phyloP scores from a whole-genome alignment of 2,888 invertebrate genomes.

The Halocaridina rubra region DNA sequence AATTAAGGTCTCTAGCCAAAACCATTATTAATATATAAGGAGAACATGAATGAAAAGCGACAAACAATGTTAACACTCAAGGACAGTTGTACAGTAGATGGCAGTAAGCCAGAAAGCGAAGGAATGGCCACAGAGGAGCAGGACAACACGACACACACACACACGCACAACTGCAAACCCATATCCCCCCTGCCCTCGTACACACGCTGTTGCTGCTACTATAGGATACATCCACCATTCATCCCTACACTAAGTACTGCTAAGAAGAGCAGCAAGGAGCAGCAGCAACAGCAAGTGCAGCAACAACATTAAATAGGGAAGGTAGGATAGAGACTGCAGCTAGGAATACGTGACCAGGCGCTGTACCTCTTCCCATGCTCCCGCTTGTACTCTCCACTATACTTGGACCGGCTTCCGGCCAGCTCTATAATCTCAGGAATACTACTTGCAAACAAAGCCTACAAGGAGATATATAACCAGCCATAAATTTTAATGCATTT shows the following conservation, averaged over 20 bases:
- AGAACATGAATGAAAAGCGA: constrained; percentile 46
- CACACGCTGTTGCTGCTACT: constrained; percentile 42
- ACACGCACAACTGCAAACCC: constrained; percentile 54
- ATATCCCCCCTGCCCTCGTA: constrained; percentile 31
- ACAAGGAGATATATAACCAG: constrained; percentile 65
- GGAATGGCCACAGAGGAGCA: constrained; percentile 62
- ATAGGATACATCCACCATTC: constrained; percentile 41
- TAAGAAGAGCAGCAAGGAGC: constrained; percentile 3
- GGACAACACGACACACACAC: constrained; percentile 63
- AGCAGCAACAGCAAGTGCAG: constrained; percentile 35
- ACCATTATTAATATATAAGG: constrained; percentile 28
- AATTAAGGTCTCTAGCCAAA: constrained; percentile 54
- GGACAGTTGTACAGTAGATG: constrained; percentile 32
- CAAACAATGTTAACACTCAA: constrained; percentile 41
- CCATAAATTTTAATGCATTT: constrained; percentile 60
- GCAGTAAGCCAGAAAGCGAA: constrained; percentile 46
- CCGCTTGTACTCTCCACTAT: constrained; percentile 96
- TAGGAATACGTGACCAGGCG: constrained; percentile 56
- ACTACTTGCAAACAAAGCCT: constrained; percentile 99
- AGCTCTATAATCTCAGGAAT: constrained; percentile 99
- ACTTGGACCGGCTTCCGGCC: constrained; percentile 99
- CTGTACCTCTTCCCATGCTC: constrained; percentile 93
- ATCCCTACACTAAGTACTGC: constrained; percentile 36
- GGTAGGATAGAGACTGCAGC: constrained; percentile 29
- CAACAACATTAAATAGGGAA: constrained; percentile 31